Conservation (phyloP, 2,888 invertebrate genomes). For the Mechanitis mazaeus region DNA sequence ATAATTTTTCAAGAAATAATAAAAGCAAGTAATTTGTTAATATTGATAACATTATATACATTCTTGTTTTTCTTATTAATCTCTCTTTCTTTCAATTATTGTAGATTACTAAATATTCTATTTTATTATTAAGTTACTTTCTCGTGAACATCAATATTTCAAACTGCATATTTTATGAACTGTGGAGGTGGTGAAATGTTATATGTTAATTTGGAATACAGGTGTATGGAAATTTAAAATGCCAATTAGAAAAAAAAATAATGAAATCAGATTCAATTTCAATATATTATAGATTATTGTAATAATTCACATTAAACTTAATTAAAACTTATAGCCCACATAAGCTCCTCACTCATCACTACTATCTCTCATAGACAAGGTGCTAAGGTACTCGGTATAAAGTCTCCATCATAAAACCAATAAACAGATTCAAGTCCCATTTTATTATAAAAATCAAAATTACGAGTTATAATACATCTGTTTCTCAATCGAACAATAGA, state of each 20-base stretch:
- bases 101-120: too few relatives aligned
- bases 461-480: slow-evolving; percentile 76
- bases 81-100: too few relatives aligned
- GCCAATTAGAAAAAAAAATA: slow-evolving; percentile 74
- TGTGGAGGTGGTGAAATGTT: neutral
- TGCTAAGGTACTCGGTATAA: slow-evolving; percentile 76
- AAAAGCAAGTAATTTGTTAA: too few relatives aligned
- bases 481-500: slow-evolving; percentile 72
- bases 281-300: slow-evolving; percentile 77
- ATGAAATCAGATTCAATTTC: slow-evolving; percentile 76
- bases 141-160: too few relatives aligned
- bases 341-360: slow-evolving; percentile 70
- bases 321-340: slow-evolving; percentile 74
- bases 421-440: slow-evolving; percentile 77
- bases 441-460: slow-evolving; percentile 78
- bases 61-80: too few relatives aligned
- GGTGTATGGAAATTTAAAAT: slow-evolving; percentile 53
- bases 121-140: too few relatives aligned
- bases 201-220: slow-evolving; percentile 39
- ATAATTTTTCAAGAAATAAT: too few relatives aligned
- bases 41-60: too few relatives aligned
- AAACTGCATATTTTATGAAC: too few relatives aligned
- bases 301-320: slow-evolving; percentile 77
- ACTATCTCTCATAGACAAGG: slow-evolving; percentile 68
- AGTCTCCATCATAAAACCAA: slow-evolving; percentile 76